Evolutionary conservation across 2,888 invertebrate species (phyloP), one percentile per base, ranked within the genome.

Genomic region (Sarcophaga caerulescens): DNA sequence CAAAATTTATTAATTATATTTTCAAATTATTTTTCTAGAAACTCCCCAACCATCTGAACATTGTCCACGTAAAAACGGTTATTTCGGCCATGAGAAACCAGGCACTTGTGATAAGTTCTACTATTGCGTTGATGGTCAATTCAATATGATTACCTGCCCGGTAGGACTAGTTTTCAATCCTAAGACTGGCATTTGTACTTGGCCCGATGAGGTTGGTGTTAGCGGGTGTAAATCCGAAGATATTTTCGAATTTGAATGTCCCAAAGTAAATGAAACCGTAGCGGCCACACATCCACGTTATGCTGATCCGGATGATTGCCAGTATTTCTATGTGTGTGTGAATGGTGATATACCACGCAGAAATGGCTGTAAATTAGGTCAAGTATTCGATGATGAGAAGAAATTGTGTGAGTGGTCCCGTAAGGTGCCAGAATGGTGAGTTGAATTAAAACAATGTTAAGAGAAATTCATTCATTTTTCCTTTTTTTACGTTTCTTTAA

Each of bases 161-260:
- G 95, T 95, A 68, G 97, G 98, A 0, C 93, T 98, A 79, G 97
- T 98, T 14, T 98, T 98, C 94, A 97, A 97, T 90, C 96, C 97
- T 89, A 96, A 96, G 92, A 96, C 96, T 63, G 98, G 98, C 85
- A 98, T 97, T 90, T 98, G 98, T 93, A 97, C 97, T 23, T 98
- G 98, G 98, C 96, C 98, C 0, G 97, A 98, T 94, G 97, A 98
- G 92, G 97, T 98, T 10, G 97, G 97, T 92, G 96, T 97, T 93
- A 95, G 95, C 90, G 97, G 97, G 17, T 98, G 98, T 91, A 96
- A 96, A 3, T 96, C 97, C 11, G 94, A 95, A 94, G 98, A 98
- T 66, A 95, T 98, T 57, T 97, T 98, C 93, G 94, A 95, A 89
- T 98, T 98, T 93, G 94, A 95, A 23, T 98, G 98, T 89, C 98